These are phyloP conservation scores for Drosophila malerkotliana DNA, from an alignment of 1,140 invertebrate genomes.

Conservation along the genomic window DNA sequence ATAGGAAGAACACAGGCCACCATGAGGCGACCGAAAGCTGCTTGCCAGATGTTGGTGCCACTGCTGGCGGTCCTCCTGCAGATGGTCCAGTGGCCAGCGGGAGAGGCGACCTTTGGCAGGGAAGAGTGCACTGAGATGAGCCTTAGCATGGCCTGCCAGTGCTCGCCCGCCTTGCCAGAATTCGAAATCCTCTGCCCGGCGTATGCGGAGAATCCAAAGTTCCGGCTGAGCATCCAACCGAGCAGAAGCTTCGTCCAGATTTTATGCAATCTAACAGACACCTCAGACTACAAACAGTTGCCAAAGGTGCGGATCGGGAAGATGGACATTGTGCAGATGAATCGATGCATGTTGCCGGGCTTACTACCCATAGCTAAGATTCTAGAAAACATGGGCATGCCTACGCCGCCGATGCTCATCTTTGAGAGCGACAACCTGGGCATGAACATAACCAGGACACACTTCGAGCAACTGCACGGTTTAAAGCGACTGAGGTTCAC, in stretches of 20 bases:
- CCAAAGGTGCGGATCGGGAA: conserved; percentile 62
- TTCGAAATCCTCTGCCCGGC: conserved; percentile 71
- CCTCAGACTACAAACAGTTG: conserved; percentile 63
- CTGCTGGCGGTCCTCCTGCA: conserved; percentile 48
- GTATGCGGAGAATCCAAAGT: conserved; percentile 58
- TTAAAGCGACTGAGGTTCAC: conserved; percentile 67
- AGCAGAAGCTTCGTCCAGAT: conserved; percentile 58
- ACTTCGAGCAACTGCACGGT: conserved; percentile 62
- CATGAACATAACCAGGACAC: conserved; percentile 67
- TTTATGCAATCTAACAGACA: conserved; percentile 63
- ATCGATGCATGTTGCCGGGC: conserved; percentile 68
- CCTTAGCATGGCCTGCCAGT: conserved; percentile 55
- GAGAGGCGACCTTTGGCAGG: conserved; percentile 50
- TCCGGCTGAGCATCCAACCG: conserved; percentile 63
- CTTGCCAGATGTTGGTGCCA: conserved; percentile 22
- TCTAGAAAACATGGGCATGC: conserved; percentile 67
- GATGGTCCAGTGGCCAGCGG: conserved; percentile 36
- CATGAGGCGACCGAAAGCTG: conserved; percentile 37
- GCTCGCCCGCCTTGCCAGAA: conserved; percentile 53
- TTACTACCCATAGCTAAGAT: conserved; percentile 68
- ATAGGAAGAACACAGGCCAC: conserved; percentile 1
- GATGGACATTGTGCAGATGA: conserved; percentile 66
- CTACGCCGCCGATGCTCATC: conserved; percentile 53
- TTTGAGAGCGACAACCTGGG: conserved; percentile 76
- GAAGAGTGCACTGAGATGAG: conserved; percentile 70